phyloP scores from a whole-genome alignment of 2,888 invertebrate species.

The Zhuqinia jingwanae region DNA sequence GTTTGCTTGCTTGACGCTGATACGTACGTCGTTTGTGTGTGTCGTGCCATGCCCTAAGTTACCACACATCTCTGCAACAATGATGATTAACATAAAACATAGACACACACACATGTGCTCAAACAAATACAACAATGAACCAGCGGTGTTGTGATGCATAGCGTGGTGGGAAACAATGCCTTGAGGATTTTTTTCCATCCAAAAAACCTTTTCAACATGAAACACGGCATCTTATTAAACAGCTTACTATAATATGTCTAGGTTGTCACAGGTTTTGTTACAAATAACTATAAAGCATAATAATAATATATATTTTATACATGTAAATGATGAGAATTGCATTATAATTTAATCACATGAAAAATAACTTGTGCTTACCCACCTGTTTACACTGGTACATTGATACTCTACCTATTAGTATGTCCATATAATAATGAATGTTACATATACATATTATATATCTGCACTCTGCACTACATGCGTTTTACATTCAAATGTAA shows the following conservation, averaged over 20 bases:
- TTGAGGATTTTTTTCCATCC: constrained; percentile 53
- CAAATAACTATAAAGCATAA: not conserved
- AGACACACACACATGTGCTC: not conserved
- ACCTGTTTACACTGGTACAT: constrained; percentile 49
- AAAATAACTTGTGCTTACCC: constrained; percentile 42
- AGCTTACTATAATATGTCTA: too few species aligned
- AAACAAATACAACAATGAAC: not conserved
- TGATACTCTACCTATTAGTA: constrained; percentile 6
- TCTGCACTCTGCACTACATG: too few species aligned
- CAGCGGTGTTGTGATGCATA: not conserved
- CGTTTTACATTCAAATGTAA: constrained; percentile 27
- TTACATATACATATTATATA: too few species aligned
- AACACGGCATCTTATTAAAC: constrained; percentile 11
- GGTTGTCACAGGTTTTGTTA: constrained; percentile 2
- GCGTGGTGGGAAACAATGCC: constrained; percentile 55
- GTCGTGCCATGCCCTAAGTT: constrained; percentile 64
- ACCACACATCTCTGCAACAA: constrained; percentile 55
- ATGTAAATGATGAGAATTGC: constrained; percentile 50
- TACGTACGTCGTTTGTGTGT: constrained; percentile 16
- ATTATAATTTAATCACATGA: constrained; percentile 57
- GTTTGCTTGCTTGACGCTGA: constrained; percentile 25
- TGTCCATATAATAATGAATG: too few species aligned
- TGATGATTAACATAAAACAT: constrained; percentile 34
- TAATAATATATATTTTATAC: too few species aligned
- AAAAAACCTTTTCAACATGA: constrained; percentile 22